These are phyloP conservation scores for Chymomyza caudatula DNA, from an alignment of 2,888 invertebrate species.

Conservation along the genomic window DNA sequence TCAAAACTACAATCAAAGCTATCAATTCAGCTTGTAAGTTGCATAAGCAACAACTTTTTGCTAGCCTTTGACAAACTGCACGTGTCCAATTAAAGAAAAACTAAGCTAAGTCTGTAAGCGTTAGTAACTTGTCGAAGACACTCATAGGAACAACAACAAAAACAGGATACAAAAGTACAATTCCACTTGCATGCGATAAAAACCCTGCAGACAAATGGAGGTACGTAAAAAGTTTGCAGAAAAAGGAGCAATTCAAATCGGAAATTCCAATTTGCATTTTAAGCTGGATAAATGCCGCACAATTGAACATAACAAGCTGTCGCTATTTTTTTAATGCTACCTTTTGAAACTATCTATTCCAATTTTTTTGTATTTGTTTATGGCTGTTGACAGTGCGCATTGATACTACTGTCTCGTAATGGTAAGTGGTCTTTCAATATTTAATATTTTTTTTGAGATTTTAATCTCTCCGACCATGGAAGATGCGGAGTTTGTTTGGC, in stretches of 20 bases:
- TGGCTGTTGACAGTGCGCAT: background rate
- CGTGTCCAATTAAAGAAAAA: slow-evolving; percentile 41
- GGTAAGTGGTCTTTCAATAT: no score
- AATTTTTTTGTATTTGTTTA: background rate
- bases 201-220: background rate
- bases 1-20: background rate
- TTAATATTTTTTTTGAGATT: no score
- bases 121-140: background rate
- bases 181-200: background rate
- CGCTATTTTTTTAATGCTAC: background rate
- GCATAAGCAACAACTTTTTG: background rate
- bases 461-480: no score
- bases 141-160: background rate
- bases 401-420: no score
- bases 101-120: slow-evolving; percentile 29
- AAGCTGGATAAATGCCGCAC: background rate
- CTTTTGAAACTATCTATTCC: background rate
- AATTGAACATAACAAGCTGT: background rate
- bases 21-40: background rate
- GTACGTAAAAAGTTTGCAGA: background rate
- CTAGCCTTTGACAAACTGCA: slow-evolving; percentile 30
- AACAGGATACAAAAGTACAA: background rate
- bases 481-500: no score
- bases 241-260: background rate
- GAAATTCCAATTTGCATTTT: background rate